These are phyloP conservation scores for Cynodonichthys magdalenae DNA, from an alignment of 2,797 vertebrate genomes.

Conservation along the genomic window DNA sequence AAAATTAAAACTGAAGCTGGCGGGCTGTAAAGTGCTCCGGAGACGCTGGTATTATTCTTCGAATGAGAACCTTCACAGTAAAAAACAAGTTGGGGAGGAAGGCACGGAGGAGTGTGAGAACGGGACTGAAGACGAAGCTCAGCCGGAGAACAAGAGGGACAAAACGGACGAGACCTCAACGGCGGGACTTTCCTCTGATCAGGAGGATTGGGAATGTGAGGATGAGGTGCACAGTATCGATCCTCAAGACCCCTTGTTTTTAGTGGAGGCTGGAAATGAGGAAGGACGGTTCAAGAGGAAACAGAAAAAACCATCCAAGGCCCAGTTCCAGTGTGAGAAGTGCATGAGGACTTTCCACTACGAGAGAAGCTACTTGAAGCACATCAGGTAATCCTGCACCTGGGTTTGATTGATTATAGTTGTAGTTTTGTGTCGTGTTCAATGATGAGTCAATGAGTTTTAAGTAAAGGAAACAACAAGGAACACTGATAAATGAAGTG, in stretches of 20 bases:
- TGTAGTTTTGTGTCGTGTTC: not conserved
- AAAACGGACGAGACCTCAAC: constrained; percentile 3
- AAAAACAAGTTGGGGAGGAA: constrained; percentile 4
- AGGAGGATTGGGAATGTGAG: constrained; percentile 41
- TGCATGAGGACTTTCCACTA: constrained; percentile 94
- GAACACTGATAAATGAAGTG: too few species aligned
- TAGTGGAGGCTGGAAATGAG: constrained; percentile 49
- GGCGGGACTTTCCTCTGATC: not conserved
- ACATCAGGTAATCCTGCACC: constrained; percentile 77
- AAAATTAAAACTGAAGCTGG: constrained; percentile 80
- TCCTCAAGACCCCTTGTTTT: constrained; percentile 33
- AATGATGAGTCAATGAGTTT: not conserved
- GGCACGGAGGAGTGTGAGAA: constrained; percentile 14
- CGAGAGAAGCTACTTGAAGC: constrained; percentile 94
- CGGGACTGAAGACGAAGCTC: constrained; percentile 17
- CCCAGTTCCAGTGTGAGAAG: constrained; percentile 85
- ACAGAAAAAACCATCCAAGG: constrained; percentile 62
- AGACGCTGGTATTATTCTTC: constrained; percentile 2
- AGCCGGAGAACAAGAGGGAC: constrained; percentile 13
- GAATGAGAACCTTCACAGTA: not conserved
- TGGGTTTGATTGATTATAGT: not conserved
- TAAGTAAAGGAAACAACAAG: too few species aligned
- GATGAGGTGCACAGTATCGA: constrained; percentile 26
- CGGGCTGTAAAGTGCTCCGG: constrained; percentile 76
- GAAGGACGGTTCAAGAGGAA: constrained; percentile 23